These are phyloP conservation scores for Atlantisia rogersi DNA, from an alignment of 2,113 vertebrate species.

Conservation along the genomic window DNA sequence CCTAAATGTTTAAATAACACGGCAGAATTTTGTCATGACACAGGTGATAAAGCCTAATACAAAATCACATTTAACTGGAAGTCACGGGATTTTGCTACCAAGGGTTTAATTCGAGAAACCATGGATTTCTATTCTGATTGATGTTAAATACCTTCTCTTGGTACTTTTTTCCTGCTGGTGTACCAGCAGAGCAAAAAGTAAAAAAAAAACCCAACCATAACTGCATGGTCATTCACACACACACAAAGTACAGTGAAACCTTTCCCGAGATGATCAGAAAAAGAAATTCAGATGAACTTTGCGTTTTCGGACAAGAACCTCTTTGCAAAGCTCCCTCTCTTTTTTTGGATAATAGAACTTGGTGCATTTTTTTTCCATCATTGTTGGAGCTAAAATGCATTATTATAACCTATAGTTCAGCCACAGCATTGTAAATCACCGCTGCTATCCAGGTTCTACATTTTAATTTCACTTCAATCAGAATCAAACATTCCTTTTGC, in stretches of 20 bases:
- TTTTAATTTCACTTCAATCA: slow-evolving; percentile 34
- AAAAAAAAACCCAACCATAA: background rate
- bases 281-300: background rate
- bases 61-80: background rate
- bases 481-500: background rate
- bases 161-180: background rate
- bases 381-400: background rate
- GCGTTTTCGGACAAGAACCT: background rate
- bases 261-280: background rate
- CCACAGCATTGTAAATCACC: background rate
- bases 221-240: background rate
- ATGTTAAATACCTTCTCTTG: background rate
- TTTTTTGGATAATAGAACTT: background rate
- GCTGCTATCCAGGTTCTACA: background rate
- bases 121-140: background rate
- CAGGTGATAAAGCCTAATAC: background rate
- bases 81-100: background rate
- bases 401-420: background rate
- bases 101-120: background rate
- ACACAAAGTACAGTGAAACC: background rate
- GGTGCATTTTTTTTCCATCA: background rate
- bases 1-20: background rate
- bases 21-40: background rate
- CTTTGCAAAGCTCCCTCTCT: background rate
- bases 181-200: background rate